Evolutionary conservation across 53 echinoderm and acorn worm species (phyloP).

Genomic region (Echinometra lucunter): DNA sequence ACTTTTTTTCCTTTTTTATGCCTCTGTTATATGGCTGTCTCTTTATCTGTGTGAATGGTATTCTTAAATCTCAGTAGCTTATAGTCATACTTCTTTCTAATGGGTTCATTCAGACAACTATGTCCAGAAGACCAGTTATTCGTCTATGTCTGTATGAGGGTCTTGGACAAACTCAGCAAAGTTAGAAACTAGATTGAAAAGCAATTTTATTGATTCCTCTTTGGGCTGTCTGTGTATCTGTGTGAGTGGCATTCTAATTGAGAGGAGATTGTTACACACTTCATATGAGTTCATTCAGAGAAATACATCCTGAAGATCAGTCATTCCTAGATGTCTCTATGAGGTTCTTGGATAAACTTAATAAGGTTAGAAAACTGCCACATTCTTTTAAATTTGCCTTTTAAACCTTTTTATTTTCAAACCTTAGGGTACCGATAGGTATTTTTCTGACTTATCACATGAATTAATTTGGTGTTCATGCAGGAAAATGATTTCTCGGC

Average conservation of each 20-base stretch:
- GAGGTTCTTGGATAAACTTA: conserved; percentile 70
- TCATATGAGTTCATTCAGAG: neutral
- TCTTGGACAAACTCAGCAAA: conserved; percentile 75
- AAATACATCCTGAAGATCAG: conserved; percentile 38
- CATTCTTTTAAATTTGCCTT: neutral
- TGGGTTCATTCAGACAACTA: conserved; percentile 55
- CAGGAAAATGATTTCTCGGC: too few species aligned
- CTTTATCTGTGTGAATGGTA: too few species aligned
- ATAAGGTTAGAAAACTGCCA: conserved; percentile 31
- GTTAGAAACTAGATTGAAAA: too few species aligned
- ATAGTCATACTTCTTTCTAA: conserved; percentile 67
- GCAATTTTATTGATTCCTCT: too few species aligned
- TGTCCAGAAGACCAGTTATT: conserved; percentile 51
- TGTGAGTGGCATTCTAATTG: conserved; percentile 74
- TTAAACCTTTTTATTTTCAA: too few species aligned
- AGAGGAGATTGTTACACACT: conserved; percentile 40
- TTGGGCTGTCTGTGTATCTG: neutral
- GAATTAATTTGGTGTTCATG: too few species aligned
- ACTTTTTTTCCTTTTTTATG: neutral
- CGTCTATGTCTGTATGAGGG: conserved; percentile 65
- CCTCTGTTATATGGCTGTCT: too few species aligned
- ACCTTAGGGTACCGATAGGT: too few species aligned
- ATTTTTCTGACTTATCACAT: too few species aligned
- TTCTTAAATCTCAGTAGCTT: too few species aligned
- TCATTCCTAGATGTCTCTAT: conserved; percentile 58